Evolutionary conservation across 1,140 invertebrate species (phyloP).

Genomic region (Frieseomelitta varia): DNA sequence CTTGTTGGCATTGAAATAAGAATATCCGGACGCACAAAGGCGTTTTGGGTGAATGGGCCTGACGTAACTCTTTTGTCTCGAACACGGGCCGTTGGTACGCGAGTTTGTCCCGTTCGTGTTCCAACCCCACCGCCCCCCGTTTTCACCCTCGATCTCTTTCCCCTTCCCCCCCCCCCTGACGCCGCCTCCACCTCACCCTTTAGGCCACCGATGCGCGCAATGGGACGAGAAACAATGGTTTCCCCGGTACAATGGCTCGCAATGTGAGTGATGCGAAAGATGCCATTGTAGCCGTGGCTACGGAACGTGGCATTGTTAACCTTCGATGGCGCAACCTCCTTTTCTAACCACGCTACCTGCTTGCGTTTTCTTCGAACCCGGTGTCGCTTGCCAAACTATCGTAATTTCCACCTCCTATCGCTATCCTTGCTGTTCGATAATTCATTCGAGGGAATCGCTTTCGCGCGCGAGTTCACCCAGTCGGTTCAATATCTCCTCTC

Average conservation of each 20-base stretch:
- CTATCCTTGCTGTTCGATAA: neutral
- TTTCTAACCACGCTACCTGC: conserved; percentile 43
- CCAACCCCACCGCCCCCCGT: conserved; percentile 18
- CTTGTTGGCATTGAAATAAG: conserved; percentile 58
- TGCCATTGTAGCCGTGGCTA: conserved; percentile 65
- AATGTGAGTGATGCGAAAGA: conserved; percentile 72
- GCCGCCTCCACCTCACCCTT: conserved; percentile 6
- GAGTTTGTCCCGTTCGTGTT: conserved; percentile 49
- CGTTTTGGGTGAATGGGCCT: conserved; percentile 58
- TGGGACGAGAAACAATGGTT: conserved; percentile 70
- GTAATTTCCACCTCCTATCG: neutral
- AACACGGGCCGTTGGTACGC: conserved; percentile 46
- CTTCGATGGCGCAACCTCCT: conserved; percentile 70
- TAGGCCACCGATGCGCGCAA: conserved; percentile 62
- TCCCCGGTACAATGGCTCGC: conserved; percentile 67
- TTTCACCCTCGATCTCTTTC: no score
- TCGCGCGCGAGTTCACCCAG: no score
- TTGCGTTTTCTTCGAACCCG: conserved; percentile 39
- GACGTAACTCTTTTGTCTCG: conserved; percentile 67
- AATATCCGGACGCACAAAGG: conserved; percentile 59
- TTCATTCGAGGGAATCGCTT: neutral
- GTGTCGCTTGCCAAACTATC: conserved; percentile 38
- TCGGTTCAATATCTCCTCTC: neutral
- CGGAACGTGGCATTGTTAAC: conserved; percentile 70
- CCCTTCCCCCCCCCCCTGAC: conserved; percentile 10